A percentile compares a stretch with the other conserved stretches of the same genome.
phyloP scores from a whole-genome alignment of 1,140 invertebrate genomes.

The Drosophila takahashii region DNA sequence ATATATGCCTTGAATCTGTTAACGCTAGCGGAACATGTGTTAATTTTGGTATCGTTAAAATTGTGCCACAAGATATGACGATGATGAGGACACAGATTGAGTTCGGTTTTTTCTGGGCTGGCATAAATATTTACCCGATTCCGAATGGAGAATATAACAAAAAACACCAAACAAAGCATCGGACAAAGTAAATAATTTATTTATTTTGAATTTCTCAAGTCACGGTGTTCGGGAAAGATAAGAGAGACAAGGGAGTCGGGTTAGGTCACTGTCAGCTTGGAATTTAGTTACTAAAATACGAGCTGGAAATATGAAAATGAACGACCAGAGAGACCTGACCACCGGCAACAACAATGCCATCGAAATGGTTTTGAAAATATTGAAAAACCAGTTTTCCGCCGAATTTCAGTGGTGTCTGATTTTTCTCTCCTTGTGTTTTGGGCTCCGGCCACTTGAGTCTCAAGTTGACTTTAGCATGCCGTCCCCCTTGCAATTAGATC shows the following conservation, averaged over 20 bases:
- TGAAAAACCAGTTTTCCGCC: slow-evolving; percentile 69
- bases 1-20: slow-evolving; percentile 30
- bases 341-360: slow-evolving; percentile 23
- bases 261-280: slow-evolving; percentile 47
- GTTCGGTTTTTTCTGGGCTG: slow-evolving; percentile 29
- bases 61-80: slow-evolving; percentile 47
- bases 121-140: slow-evolving; percentile 68
- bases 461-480: slow-evolving; percentile 48
- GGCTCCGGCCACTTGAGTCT: slow-evolving; percentile 57
- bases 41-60: slow-evolving; percentile 66
- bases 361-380: slow-evolving; percentile 68
- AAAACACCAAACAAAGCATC: slow-evolving; percentile 49
- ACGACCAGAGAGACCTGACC: slow-evolving; percentile 44
- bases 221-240: slow-evolving; percentile 57
- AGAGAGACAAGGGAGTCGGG: slow-evolving; percentile 49
- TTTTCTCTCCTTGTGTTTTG: not conserved
- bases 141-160: slow-evolving; percentile 71
- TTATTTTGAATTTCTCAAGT: slow-evolving; percentile 49
- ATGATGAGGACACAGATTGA: slow-evolving; percentile 34
- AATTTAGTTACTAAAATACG: slow-evolving; percentile 65
- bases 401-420: slow-evolving; percentile 38
- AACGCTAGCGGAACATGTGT: slow-evolving; percentile 67
- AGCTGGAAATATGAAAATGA: slow-evolving; percentile 63
- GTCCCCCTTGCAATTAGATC: slow-evolving; percentile 66
- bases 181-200: slow-evolving; percentile 66